Base-by-base conservation (phyloP, 2,113 vertebrate genomes). In the Rhynchomys soricoides region DNA sequence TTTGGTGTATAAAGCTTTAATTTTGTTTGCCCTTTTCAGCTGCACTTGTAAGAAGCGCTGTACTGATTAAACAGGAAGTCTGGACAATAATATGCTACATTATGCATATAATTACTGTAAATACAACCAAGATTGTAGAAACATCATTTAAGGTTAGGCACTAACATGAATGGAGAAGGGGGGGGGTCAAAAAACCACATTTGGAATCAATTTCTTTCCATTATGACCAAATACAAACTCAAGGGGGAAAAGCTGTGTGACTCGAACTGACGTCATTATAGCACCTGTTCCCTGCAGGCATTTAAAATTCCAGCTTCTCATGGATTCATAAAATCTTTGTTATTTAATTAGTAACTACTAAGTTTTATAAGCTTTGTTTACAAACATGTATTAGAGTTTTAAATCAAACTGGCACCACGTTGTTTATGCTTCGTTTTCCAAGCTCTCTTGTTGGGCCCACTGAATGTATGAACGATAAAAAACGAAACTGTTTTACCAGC, bases 1-100 rank as follows among this genome's bases (percentile, higher is more conserved):
- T 99, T 99, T 99, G 99, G 99, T 99, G 98, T 98, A 98, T 98
- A 98, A 99, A 98, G 98, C 98, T 99, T 99, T 99, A 98, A 99
- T 99, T 99, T 99, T 98, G 98, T 98, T 99, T 99, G 98, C 98
- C 98, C 98, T 99, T 99, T 99, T 99, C 98, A 99, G 98, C 98
- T 99, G 98, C 98, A 98, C 98, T 98, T 99, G 98, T 98, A 98
- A 98, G 98, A 98, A 98, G 98, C 97, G 98, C 98, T 97, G 97
- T 98, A 98, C 98, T 98, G 98, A 98, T 98, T 99, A 98, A 99
- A 99, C 98, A 98, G 98, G 98, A 99, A 99, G 98, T 98, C 98
- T 97, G 97, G 98, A 99, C 98, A 98, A 99, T 99, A 99, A 99
- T 98, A 99, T 98, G 98, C 98, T 98, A 98, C 98, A 98, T 99